A percentile compares a stretch with the other conserved stretches of the same genome.
Conservation (phyloP, 2,113 vertebrate genomes). For the Vicugna pacos region DNA sequence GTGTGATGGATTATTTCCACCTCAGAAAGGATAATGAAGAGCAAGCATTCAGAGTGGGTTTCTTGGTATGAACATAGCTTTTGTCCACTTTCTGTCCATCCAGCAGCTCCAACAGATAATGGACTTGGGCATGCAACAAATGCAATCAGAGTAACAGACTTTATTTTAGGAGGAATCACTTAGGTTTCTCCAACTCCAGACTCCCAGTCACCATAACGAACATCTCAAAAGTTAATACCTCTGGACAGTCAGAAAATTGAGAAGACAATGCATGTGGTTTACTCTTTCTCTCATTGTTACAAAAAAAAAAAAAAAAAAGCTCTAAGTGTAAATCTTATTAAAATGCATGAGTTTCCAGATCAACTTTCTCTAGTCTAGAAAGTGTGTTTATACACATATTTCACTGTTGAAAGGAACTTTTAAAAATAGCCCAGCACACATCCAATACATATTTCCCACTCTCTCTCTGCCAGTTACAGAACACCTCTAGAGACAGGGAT, state of each 20-base stretch:
- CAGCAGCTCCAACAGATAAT: background rate
- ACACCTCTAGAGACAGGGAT: background rate
- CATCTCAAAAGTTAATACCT: background rate
- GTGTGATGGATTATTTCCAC: background rate
- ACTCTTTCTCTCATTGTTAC: background rate
- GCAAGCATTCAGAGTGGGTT: background rate
- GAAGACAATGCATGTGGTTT: background rate
- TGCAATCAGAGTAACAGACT: background rate
- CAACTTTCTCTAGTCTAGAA: slow-evolving; percentile 3
- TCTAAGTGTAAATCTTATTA: background rate
- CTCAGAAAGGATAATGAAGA: background rate
- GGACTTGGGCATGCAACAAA: background rate
- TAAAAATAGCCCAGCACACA: background rate
- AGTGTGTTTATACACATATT: background rate
- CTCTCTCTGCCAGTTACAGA: background rate
- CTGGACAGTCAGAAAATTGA: background rate
- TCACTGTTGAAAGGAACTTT: background rate
- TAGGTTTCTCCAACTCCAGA: background rate
- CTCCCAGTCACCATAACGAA: background rate
- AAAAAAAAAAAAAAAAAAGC: background rate
- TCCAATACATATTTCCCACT: background rate
- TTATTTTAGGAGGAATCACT: background rate
- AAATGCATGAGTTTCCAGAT: background rate
- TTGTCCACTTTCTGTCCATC: background rate
- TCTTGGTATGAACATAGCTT: background rate